Evolutionary conservation across 2,888 invertebrate genomes (phyloP).

Genomic region (Eueremaeus valkanovi): DNA sequence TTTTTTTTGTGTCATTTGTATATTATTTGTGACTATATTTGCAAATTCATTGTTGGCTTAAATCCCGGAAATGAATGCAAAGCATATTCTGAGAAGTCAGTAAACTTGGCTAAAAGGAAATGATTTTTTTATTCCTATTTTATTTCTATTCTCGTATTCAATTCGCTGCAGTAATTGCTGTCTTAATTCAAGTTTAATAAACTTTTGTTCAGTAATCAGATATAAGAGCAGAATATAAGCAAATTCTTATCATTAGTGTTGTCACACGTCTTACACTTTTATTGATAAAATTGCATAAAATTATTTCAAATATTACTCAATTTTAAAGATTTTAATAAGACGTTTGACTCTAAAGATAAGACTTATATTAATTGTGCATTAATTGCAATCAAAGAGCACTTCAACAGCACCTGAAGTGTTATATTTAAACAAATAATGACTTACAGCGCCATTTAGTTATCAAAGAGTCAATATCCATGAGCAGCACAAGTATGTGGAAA

Average conservation of each 20-base stretch:
- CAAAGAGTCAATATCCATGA: slow-evolving; percentile 97
- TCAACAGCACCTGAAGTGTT: too few relatives aligned
- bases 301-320: background rate
- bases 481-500: slow-evolving; percentile 83
- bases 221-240: background rate
- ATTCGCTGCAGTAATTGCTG: background rate
- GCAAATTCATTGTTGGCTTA: background rate
- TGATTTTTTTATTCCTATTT: background rate
- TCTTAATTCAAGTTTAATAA: slow-evolving; percentile 16
- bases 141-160: too few relatives aligned
- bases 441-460: slow-evolving; percentile 99
- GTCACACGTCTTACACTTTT: background rate
- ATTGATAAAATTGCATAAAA: too few relatives aligned
- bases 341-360: too few relatives aligned
- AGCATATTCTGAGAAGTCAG: background rate
- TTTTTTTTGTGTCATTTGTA: background rate
- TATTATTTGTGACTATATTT: background rate
- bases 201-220: background rate
- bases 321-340: background rate
- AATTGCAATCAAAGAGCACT: too few relatives aligned
- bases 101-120: background rate
- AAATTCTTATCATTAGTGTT: background rate
- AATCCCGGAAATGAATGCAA: background rate
- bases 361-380: too few relatives aligned
- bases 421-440: slow-evolving; percentile 49